Evolutionary conservation across 2,113 vertebrate species (phyloP).

Genomic region (Tachuris rubrigastra): DNA sequence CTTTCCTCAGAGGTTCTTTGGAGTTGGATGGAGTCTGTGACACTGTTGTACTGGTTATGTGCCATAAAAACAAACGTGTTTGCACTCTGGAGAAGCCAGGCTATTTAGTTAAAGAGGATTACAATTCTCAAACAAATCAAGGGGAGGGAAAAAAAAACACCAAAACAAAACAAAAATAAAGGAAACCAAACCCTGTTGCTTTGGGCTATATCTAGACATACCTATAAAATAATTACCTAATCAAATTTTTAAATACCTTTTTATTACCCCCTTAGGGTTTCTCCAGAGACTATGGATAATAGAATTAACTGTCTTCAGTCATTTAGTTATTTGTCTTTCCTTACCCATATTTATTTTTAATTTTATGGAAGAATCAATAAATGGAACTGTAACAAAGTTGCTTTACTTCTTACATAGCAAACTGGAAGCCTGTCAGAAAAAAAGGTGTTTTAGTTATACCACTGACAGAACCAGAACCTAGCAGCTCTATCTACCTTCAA

Average conservation of each 20-base stretch:
- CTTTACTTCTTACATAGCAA: neutral
- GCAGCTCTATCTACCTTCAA: neutral
- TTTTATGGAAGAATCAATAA: slow-evolving; percentile 2
- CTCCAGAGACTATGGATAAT: neutral
- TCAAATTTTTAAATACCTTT: neutral
- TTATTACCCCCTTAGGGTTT: neutral
- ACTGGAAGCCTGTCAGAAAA: neutral
- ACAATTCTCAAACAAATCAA: neutral
- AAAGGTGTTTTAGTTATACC: neutral
- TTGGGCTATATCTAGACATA: neutral
- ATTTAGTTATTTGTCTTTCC: neutral
- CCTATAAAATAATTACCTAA: neutral
- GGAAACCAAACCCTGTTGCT: neutral
- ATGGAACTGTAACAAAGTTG: neutral
- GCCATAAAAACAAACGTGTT: neutral
- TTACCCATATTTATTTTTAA: neutral
- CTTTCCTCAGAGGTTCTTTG: neutral
- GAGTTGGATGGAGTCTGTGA: neutral
- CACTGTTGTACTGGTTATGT: neutral
- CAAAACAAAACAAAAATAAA: neutral
- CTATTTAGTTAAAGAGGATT: neutral
- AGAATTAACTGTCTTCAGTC: neutral
- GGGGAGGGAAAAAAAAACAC: neutral
- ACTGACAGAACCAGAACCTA: neutral
- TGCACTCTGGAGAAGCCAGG: neutral